These are phyloP conservation scores for Notiomystis cincta DNA, from an alignment of 2,113 vertebrate genomes.

Conservation along the genomic window DNA sequence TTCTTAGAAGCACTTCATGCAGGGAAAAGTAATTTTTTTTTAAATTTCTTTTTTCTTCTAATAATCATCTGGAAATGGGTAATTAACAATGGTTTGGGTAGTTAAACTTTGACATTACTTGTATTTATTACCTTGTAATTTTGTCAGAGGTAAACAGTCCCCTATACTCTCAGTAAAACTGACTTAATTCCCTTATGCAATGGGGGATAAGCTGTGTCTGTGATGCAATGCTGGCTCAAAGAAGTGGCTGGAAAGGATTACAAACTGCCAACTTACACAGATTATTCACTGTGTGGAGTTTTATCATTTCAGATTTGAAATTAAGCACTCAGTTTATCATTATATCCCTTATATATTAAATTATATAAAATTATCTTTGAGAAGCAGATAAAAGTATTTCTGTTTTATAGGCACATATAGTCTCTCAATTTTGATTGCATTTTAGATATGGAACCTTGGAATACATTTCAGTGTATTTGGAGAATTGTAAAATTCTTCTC, in stretches of 20 bases:
- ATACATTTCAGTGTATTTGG: background rate
- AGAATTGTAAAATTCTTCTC: background rate
- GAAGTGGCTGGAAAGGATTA: constrained; percentile 23
- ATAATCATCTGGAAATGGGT: constrained; percentile 66
- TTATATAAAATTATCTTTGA: background rate
- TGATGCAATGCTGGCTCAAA: constrained; percentile 5
- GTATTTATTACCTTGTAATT: constrained; percentile 69
- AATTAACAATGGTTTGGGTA: constrained; percentile 69
- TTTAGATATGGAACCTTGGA: background rate
- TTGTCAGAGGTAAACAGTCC: constrained; percentile 64
- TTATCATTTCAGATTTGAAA: background rate
- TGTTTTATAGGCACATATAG: background rate
- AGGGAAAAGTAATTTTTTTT: background rate
- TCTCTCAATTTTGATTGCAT: background rate
- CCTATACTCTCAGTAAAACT: constrained; percentile 18
- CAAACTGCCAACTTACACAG: background rate
- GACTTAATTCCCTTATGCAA: constrained; percentile 35
- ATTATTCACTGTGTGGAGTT: background rate
- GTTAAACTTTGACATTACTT: constrained; percentile 73
- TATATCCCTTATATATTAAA: background rate
- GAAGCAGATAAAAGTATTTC: background rate
- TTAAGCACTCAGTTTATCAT: constrained; percentile 4
- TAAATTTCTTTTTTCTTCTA: constrained; percentile 19
- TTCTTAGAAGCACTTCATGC: background rate
- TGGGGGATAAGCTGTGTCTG: background rate